Base-by-base conservation (phyloP, 2,888 invertebrate genomes). In the Melinaea marsaeus region DNA sequence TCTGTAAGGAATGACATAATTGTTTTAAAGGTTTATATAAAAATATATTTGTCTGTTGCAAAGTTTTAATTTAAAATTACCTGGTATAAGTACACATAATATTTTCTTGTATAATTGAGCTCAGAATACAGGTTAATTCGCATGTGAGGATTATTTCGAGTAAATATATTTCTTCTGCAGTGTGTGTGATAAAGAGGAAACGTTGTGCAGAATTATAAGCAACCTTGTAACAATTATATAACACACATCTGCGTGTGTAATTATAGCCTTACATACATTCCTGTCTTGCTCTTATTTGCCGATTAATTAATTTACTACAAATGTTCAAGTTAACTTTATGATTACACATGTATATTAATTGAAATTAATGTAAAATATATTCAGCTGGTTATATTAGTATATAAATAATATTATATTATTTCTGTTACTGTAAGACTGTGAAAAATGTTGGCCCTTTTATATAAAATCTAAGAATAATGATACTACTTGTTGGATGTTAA, bases 201-300 rank as follows among this genome's bases (percentile, higher is more conserved):
- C 57, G 47, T 58, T 34, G 64, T 48, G 34, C 37, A 13, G 62
- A 55, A 62, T 62, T 57, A 60, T 47, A 60, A 62, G 57, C 62
- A 46, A 60, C 32, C 59, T 58, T 47, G 45, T 9, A 45, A 61
- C 11, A 35, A 42, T 48, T 37, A 22, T 51, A 22, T 35, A 48
- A 51, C n/a, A 48, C 13, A 7, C 5, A 37, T 7, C 13, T 35
- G 6, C 35, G 6, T 6, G 54, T 55, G 22, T 22, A 3, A 55
- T 46, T 33, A 45, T 33, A 34, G 42, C 60, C 47, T 60, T 45
- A 42, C 13, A 61, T 32, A 32, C 32, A 11, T 51, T 32, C 3
- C 51, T 32, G 37, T 42, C 51, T 51, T 51, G 32, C 22, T 51
- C 46, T 46, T 51, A 51, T 51, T 51, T 51, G 9, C 9, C 32